Evolutionary conservation across 1,140 invertebrate genomes (phyloP).

Genomic region (Thalassaphorura encarpata): DNA sequence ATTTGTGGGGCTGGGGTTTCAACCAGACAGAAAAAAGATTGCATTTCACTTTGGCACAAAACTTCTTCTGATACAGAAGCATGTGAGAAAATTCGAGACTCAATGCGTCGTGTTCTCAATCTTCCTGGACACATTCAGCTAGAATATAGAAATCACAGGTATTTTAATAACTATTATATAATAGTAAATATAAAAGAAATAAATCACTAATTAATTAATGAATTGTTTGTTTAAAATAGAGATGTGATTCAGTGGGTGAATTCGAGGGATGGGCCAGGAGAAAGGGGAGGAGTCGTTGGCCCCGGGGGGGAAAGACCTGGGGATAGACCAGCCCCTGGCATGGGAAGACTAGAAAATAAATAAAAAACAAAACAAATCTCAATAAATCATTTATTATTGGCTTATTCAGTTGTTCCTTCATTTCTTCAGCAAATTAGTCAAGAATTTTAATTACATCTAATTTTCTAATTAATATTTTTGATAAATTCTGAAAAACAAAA

Average conservation of each 20-base stretch:
- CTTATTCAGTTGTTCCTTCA: too few species aligned
- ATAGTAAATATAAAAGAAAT: too few species aligned
- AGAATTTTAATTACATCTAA: too few species aligned
- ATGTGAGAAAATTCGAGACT: conserved; percentile 85
- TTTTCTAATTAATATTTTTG: too few species aligned
- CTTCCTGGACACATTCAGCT: conserved; percentile 50
- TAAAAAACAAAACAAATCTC: too few species aligned
- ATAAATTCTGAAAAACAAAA: too few species aligned
- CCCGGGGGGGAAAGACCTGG: background rate
- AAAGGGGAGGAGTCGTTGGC: background rate
- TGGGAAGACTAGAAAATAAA: background rate
- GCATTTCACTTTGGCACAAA: conserved; percentile 96
- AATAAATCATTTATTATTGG: too few species aligned
- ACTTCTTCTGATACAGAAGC: conserved; percentile 78
- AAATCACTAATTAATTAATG: too few species aligned
- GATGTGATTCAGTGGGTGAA: background rate
- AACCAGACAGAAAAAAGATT: conserved; percentile 90
- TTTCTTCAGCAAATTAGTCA: too few species aligned
- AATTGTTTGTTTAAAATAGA: background rate
- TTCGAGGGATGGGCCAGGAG: background rate
- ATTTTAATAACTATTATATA: conserved; percentile 28
- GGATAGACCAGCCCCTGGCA: background rate
- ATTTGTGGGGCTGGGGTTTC: conserved; percentile 97
- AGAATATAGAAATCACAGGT: conserved; percentile 56
- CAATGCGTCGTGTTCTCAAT: conserved; percentile 64